A percentile compares a stretch with the other conserved stretches of the same genome.
phyloP scores from a whole-genome alignment of 2,797 vertebrate genomes.

The Iguana delicatissima region DNA sequence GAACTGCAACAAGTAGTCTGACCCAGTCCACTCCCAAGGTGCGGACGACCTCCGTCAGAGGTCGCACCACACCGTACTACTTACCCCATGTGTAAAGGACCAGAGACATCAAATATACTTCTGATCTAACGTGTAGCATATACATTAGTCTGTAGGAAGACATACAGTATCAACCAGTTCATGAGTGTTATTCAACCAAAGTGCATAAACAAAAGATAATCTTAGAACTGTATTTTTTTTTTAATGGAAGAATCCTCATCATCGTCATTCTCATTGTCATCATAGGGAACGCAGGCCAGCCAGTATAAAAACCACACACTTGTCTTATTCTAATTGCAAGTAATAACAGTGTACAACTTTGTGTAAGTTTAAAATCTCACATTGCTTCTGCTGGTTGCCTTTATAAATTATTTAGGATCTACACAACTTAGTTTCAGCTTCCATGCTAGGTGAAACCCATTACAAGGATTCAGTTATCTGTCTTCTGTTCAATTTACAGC shows the following conservation, averaged over 20 bases:
- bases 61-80: too few species aligned
- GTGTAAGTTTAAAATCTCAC: conserved; percentile 63
- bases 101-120: not conserved
- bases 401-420: conserved; percentile 77
- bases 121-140: too few species aligned
- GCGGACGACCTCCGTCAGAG: too few species aligned
- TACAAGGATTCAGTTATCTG: conserved; percentile 62
- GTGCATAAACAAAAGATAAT: too few species aligned
- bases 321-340: conserved; percentile 69
- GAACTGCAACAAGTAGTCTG: too few species aligned
- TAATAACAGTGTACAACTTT: conserved; percentile 62
- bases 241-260: too few species aligned
- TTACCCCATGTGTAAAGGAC: too few species aligned
- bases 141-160: too few species aligned
- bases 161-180: not conserved
- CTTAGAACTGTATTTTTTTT: too few species aligned
- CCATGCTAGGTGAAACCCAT: conserved; percentile 60
- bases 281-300: conserved; percentile 32
- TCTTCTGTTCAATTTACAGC: conserved; percentile 80
- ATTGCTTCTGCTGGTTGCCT: conserved; percentile 65
- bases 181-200: not conserved
- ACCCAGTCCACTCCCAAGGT: too few species aligned
- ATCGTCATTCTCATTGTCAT: too few species aligned
- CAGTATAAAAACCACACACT: conserved; percentile 64
- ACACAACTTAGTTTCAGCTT: conserved; percentile 60